phyloP scores from a whole-genome alignment of 2,113 vertebrate genomes.

The Passer montanus region DNA sequence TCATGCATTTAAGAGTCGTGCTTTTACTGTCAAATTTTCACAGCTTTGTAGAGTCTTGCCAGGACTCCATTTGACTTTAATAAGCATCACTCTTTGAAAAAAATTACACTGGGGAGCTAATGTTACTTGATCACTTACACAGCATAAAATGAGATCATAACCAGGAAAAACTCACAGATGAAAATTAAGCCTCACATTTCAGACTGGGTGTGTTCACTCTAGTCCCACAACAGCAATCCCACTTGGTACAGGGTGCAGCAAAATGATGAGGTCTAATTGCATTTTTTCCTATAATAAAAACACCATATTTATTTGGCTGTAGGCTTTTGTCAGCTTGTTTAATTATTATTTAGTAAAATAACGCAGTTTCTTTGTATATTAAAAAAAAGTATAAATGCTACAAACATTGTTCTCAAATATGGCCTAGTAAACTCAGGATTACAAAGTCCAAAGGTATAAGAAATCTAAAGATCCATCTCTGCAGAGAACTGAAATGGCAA shows the following conservation, averaged over 20 bases:
- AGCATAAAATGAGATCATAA: slow-evolving; percentile 70
- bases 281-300: not conserved
- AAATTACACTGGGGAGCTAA: not conserved
- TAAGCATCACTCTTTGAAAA: slow-evolving; percentile 23
- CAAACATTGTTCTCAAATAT: not conserved
- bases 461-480: not conserved
- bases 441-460: not conserved
- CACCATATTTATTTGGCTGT: not conserved
- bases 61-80: slow-evolving; percentile 42
- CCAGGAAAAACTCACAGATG: slow-evolving; percentile 70
- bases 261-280: not conserved
- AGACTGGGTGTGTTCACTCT: slow-evolving; percentile 54
- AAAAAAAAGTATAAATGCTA: not conserved
- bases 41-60: not conserved
- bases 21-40: slow-evolving; percentile 47
- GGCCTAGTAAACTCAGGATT: not conserved
- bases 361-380: not conserved
- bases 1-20: not conserved
- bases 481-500: not conserved
- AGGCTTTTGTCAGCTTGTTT: not conserved
- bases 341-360: not conserved
- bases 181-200: slow-evolving; percentile 65
- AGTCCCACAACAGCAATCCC: slow-evolving; percentile 34
- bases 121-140: slow-evolving; percentile 46
- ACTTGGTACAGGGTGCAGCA: slow-evolving; percentile 18